A percentile compares a stretch with the other conserved stretches of the same genome.
Conservation (phyloP, 2,888 invertebrate species). For the Ochropacha duplaris region DNA sequence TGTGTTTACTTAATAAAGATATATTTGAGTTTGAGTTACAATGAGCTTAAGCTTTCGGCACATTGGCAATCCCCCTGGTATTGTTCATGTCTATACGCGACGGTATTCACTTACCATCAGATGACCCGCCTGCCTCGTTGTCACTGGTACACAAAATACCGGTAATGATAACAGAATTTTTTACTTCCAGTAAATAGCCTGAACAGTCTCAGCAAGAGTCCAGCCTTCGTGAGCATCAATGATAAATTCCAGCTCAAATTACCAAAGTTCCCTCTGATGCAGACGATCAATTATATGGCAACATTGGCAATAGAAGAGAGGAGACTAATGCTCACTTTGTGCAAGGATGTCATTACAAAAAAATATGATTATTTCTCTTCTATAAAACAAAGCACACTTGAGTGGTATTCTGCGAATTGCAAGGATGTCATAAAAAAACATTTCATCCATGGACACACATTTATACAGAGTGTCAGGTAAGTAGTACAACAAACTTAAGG, state of each 20-base stretch:
- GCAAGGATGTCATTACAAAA: background rate
- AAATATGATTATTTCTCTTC: background rate
- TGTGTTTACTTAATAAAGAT: too few species aligned
- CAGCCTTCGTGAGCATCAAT: slow-evolving; percentile 57
- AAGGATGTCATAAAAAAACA: background rate
- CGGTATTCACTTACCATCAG: too few species aligned
- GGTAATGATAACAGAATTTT: too few species aligned
- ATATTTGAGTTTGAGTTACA: too few species aligned
- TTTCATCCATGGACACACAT: too few species aligned
- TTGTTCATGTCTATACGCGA: too few species aligned
- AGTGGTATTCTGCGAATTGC: background rate
- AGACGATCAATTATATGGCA: slow-evolving; percentile 87
- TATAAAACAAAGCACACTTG: background rate
- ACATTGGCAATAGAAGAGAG: slow-evolving; percentile 79
- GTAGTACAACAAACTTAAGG: too few species aligned
- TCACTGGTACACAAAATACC: too few species aligned
- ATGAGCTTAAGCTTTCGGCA: too few species aligned
- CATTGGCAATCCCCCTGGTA: too few species aligned
- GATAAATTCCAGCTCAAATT: slow-evolving; percentile 56
- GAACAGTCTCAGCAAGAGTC: slow-evolving; percentile 44
- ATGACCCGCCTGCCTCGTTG: too few species aligned
- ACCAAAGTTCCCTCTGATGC: slow-evolving; percentile 87
- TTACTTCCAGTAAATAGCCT: slow-evolving; percentile 35
- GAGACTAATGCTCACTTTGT: slow-evolving; percentile 49
- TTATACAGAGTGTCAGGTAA: too few species aligned